Evolutionary conservation across 2,888 invertebrate species (phyloP), one percentile per base, ranked within the genome.

Genomic region (Abrostola triplasia): DNA sequence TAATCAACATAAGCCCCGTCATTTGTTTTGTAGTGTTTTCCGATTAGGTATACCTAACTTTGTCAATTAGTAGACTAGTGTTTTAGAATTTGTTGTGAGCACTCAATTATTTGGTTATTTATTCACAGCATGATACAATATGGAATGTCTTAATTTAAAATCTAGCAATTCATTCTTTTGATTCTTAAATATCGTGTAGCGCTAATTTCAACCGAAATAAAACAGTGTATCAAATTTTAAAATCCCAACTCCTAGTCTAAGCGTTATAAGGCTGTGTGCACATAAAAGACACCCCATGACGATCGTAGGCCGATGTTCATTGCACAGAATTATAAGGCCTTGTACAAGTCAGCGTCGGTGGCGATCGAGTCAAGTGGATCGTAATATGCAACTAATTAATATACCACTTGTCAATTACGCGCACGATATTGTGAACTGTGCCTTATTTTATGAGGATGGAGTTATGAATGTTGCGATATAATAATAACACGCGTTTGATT

Each of bases 201-300:
- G 24, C 24, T 24, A 24, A 24, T 24, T 24, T 24, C 24, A 24
- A 24, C 24, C 24, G 24, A 24, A 24, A 24, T 24, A 24, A 24
- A 24, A 24, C 24, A 24, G 24, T 24, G 1, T 24, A 24, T 24
- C 24, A 24, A 24, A 24, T 24, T 24, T 2, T 2, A 24, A 24
- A 24, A 24, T 24, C 24, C 4, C 4, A 24, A n/a, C 6, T n/a
- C n/a, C 66, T 12, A 24, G 12, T 79, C 67, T 81, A 61, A 8
- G 0, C 47, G 10, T 67, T 44, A 12, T 65, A 75, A 77, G 59
- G 64, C 70, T 62, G 51, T 64, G 65, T 57, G 53, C 52, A 58
- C 63, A 81, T 69, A 65, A 70, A 73, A 73, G 83, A 78, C 80
- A 75, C 82, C 87, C 84, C 83, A 71, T 80, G 80, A 78, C 55